Evolutionary conservation across 1,140 invertebrate genomes (phyloP), one percentile per base, ranked within the genome.

Genomic region (Lineus longissimus): DNA sequence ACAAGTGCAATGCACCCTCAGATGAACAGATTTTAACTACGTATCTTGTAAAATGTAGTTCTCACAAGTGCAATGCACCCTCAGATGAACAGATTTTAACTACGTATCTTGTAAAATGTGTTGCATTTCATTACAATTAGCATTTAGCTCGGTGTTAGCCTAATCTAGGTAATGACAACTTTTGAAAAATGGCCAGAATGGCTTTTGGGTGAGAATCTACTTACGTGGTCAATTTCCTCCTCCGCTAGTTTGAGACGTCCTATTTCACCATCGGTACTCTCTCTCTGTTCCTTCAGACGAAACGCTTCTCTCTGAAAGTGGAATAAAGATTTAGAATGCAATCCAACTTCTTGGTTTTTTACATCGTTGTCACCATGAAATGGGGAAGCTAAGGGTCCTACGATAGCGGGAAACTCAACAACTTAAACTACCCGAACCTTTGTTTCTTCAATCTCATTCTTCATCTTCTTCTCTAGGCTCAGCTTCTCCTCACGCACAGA

Each of bases 401-500:
- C n/a, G 19, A 25, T 4, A 57, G 19, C 23, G 23, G 17, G 23
- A 22, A 25, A 57, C 6, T 7, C 27, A 33, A 36, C 23, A 57
- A 4, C 31, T 27, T 29, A 57, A n/a, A 25, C 55, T 17, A 29
- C 7, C 25, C 31, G 33, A 58, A 73, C 73, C 65, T 70, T 71
- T 0, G 68, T 67, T 11, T 57, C 19, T 47, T 60, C 66, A 25
- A 76, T 69, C 81, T 92, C 90, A 70, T 86, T 83, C 73, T 89
- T 86, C 0, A 92, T 79, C 69, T 87, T 87, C 73, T 88, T 86
- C 73, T 93, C 91, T 62, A 93, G 81, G 80, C 91, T 90, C 74
- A 88, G 86, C 78, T 94, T 94, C 75, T 93, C 91, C 4, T 87
- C 89, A 19, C 86, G 86, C 19, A 88, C 90, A 78, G 84, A 89